Evolutionary conservation across 2,888 invertebrate species (phyloP), one percentile per base, ranked within the genome.

Genomic region (Acrobasis repandana): DNA sequence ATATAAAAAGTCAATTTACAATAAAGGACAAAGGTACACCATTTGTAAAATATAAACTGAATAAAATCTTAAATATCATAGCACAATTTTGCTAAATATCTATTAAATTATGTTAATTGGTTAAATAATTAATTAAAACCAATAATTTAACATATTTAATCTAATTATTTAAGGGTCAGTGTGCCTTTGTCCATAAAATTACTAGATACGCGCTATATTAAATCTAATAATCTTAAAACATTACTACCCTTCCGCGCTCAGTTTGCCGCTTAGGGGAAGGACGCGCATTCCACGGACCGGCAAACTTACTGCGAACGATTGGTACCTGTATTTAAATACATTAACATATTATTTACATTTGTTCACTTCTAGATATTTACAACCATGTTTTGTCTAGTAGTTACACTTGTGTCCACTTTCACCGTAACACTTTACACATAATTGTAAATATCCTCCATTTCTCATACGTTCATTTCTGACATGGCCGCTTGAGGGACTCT

Each of bases 381-480:
- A 91, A 91, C 83, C 83, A 87, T 90, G 90, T 71, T 67, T 79
- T 74, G 80, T 81, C 71, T 73, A 78, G 87, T 85, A 87, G 76
- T 81, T 63, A 63, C 62, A 63, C 66, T 72, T 81, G 76, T 65
- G 72, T 65, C 76, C 85, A 82, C 80, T 70, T 6, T 62, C 69
- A 71, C 69, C 63, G 69, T 69, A 77, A 77, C 89, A 88, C 87
- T 86, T 88, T 87, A 92, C 80, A 92, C 92, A 90, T 92, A 92
- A 89, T 92, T 92, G 90, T 92, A 92, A 92, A 92, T 92, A 92
- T 92, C 92, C 72, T 92, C 92, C 86, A 91, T 92, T 70, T 93
- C 93, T 97, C 97, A 97, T 95, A 97, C 97, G 78, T 96, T 94
- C 96, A 97, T 97, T 89, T 97, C 97, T 67, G 96, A 96, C 93